These are phyloP conservation scores for Clivina fossor DNA, from an alignment of 2,888 invertebrate species.

Conservation along the genomic window DNA sequence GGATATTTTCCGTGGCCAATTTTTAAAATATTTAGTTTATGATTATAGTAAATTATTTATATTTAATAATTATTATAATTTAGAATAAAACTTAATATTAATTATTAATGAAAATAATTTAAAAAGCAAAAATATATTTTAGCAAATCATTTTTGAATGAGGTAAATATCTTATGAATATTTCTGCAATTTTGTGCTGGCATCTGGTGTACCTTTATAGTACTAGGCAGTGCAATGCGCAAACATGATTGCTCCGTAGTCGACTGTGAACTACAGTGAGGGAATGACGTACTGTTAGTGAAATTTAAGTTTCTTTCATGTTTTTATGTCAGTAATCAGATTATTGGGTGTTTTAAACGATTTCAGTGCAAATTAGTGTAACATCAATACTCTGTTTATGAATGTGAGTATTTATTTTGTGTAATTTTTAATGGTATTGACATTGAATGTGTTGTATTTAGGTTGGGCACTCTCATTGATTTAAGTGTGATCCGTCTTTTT, in stretches of 20 bases:
- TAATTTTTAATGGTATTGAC: slow-evolving; percentile 1
- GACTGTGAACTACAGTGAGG: slow-evolving; percentile 17
- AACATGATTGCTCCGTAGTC: slow-evolving; percentile 30
- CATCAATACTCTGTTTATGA: neutral
- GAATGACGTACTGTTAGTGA: slow-evolving; percentile 30
- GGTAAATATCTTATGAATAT: neutral
- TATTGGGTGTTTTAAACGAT: slow-evolving; percentile 29
- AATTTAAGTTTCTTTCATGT: slow-evolving; percentile 31
- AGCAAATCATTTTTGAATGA: neutral
- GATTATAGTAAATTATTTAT: neutral
- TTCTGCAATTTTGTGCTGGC: slow-evolving; percentile 10
- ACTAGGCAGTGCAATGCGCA: slow-evolving; percentile 31
- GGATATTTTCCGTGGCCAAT: neutral
- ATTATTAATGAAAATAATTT: neutral
- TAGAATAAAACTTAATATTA: neutral
- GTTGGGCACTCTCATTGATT: slow-evolving; percentile 41
- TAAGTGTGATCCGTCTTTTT: slow-evolving; percentile 27
- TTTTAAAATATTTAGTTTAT: neutral
- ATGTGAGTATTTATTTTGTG: slow-evolving; percentile 21
- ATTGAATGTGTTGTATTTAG: slow-evolving; percentile 34
- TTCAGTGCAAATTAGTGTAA: slow-evolving; percentile 24
- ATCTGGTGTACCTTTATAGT: neutral
- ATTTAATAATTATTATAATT: neutral
- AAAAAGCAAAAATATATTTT: neutral
- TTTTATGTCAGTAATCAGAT: slow-evolving; percentile 26